Conservation (phyloP, 2,888 invertebrate species). For the Caenorhabditis zanzibari region DNA sequence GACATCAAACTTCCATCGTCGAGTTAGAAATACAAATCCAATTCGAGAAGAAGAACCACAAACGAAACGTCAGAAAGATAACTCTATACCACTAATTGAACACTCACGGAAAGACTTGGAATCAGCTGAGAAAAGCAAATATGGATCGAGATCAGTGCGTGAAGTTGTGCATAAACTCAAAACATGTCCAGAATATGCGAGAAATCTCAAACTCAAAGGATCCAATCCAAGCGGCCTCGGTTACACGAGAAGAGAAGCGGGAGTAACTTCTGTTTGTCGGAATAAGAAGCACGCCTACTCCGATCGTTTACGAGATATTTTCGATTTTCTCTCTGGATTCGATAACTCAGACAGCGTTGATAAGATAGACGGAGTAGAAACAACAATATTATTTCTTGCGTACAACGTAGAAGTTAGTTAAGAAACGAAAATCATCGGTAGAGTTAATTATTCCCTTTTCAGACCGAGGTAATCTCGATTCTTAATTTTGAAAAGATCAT, state of each 20-base stretch:
- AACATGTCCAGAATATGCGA: neutral
- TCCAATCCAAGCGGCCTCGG: neutral
- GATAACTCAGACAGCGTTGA: neutral
- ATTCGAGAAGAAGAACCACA: neutral
- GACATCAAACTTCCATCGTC: neutral
- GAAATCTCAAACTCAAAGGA: neutral
- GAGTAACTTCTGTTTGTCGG: neutral
- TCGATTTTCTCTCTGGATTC: neutral
- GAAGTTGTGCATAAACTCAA: neutral
- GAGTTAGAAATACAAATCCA: neutral
- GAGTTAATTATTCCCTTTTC: neutral
- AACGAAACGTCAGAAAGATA: neutral
- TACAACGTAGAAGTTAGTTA: constrained; percentile 21
- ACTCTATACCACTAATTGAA: neutral
- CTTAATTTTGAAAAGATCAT: neutral
- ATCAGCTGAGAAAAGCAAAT: no score
- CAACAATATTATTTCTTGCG: neutral
- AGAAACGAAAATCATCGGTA: neutral
- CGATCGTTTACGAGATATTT: constrained; percentile 4
- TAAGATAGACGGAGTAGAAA: neutral
- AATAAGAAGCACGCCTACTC: neutral
- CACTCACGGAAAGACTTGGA: neutral
- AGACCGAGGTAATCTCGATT: neutral
- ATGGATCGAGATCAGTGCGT: neutral
- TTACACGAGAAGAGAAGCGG: neutral